Percentiles rank a stretch among this genome's conserved stretches.
phyloP scores from a whole-genome alignment of 92 coral and sea anemone genomes.

The Phenganax stokvisi region DNA sequence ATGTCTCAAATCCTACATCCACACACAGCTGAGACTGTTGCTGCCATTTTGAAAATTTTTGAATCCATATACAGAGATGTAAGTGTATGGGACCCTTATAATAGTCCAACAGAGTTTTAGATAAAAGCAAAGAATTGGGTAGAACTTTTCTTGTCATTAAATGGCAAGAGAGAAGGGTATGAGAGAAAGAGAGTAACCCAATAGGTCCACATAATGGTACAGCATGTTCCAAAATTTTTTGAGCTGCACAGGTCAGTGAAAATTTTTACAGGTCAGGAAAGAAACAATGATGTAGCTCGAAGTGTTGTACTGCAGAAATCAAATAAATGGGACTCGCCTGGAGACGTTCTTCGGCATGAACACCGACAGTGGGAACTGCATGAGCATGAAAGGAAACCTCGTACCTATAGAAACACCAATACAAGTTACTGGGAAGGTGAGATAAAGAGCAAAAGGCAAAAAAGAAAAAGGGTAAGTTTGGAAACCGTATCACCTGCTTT shows the following conservation, averaged over 20 bases:
- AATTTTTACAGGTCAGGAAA: neutral
- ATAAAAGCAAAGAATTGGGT: constrained; percentile 14
- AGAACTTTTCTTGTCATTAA: neutral
- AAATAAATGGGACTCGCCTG: constrained; percentile 46
- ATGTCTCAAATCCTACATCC: constrained; percentile 10
- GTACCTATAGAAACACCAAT: constrained; percentile 25
- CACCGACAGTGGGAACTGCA: constrained; percentile 31
- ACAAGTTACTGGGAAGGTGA: constrained; percentile 41
- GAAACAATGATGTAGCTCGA: neutral
- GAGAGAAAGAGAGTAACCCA: neutral
- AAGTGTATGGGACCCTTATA: neutral
- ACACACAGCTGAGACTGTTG: constrained; percentile 17
- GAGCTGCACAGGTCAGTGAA: constrained; percentile 1
- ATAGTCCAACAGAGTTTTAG: neutral
- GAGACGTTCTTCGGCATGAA: constrained; percentile 42
- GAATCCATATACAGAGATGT: constrained; percentile 7
- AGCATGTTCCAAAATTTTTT: neutral
- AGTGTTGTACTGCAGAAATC: constrained; percentile 32
- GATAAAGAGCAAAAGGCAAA: constrained; percentile 9
- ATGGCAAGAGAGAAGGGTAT: neutral
- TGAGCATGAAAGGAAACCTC: constrained; percentile 15
- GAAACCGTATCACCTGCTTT: neutral
- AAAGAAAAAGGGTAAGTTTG: neutral
- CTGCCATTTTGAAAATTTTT: constrained; percentile 24
- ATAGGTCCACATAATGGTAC: neutral